Base-by-base conservation (phyloP, 2,888 invertebrate species). In the Papilio protenor region DNA sequence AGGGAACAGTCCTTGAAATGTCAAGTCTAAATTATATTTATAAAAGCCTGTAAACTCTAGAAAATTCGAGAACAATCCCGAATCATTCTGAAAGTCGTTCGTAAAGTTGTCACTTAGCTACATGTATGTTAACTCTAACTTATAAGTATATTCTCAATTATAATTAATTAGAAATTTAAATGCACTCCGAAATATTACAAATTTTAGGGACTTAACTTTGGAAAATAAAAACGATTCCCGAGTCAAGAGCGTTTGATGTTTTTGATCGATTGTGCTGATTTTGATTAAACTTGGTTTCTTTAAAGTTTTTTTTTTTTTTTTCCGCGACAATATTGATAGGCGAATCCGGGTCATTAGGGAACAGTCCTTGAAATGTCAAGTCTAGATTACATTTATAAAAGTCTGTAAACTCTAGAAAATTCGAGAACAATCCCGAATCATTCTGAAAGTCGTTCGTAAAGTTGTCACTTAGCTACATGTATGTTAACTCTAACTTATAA, bases 281-380 rank as follows among this genome's bases (percentile, higher is more conserved):
- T 27, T 27, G 27, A 27, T 27, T 1, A 27, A 27, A 27, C 27
- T 27, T 27, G 27, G 27, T 27, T 27, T 27, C 27, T 27, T 27
- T 2, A 27, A 1, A 27, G 27, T n/a, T n/a, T n/a, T n/a, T n/a
- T n/a, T n/a, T n/a, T 82, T 82, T 84, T 86, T 85, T 85, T 82
- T 82, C 89, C 84, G 85, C 86, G 88, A 84, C 89, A 87, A 77
- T 78, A 82, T 79, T 84, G 82, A 85, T 85, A 85, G 80, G 81
- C 83, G 83, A 82, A 85, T 82, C 85, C 83, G 82, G 84, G 85
- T 85, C 85, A 83, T 73, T 77, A 78, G 80, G 78, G 76, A 77
- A 73, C 55, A 52, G 78, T 75, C 75, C 75, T 78, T 75, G 78
- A 52, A 52, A 18, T 52, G 71, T 71, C 76, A 57, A 45, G 66